phyloP scores from a whole-genome alignment of 2,797 vertebrate genomes.

The Taenioides sp. region DNA sequence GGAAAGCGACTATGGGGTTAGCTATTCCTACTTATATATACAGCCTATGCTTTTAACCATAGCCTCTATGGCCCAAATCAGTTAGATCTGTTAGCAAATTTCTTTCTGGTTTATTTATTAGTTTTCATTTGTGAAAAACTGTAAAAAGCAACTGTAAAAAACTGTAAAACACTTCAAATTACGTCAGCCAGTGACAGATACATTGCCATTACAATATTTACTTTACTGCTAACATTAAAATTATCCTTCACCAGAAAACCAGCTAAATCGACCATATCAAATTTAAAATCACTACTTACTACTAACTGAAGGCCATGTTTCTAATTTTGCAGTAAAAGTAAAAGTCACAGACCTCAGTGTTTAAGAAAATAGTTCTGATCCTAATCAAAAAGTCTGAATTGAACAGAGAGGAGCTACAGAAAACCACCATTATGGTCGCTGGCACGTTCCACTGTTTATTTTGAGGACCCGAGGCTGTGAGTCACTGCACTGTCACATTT shows the following conservation, averaged over 20 bases:
- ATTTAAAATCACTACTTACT: background rate
- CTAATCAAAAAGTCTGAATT: constrained; percentile 11
- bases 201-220: background rate
- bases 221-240: background rate
- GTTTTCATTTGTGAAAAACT: too few relatives aligned
- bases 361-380: constrained; percentile 2
- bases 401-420: background rate
- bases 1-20: too few relatives aligned
- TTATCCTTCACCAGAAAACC: background rate
- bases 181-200: background rate
- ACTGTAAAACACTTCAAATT: background rate
- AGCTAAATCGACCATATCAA: background rate
- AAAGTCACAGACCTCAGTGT: background rate
- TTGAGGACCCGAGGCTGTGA: constrained; percentile 54
- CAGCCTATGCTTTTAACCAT: too few relatives aligned
- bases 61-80: too few relatives aligned
- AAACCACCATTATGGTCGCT: constrained; percentile 19
- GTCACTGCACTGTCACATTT: constrained; percentile 50
- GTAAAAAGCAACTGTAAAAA: too few relatives aligned
- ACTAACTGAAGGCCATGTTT: background rate
- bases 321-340: constrained; percentile 1
- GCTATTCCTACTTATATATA: too few relatives aligned
- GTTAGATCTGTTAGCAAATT: too few relatives aligned
- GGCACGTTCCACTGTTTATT: constrained; percentile 40
- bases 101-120: too few relatives aligned